These are phyloP conservation scores for Columba guinea DNA, from an alignment of 2,797 vertebrate genomes.

Conservation along the genomic window DNA sequence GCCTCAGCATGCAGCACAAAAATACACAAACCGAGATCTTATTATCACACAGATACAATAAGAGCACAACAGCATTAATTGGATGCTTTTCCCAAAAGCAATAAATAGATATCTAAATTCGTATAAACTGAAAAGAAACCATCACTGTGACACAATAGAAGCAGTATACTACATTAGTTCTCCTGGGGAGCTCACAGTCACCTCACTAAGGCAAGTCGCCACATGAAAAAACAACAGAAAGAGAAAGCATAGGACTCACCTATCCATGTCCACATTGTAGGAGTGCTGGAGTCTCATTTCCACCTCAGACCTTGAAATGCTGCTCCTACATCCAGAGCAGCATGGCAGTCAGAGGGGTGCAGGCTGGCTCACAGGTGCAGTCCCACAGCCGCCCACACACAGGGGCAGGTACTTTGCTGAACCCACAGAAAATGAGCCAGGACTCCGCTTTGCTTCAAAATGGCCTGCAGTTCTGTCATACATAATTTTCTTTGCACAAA, in stretches of 20 bases:
- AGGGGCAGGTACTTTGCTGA: neutral
- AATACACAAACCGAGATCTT: neutral
- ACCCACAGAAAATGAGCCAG: neutral
- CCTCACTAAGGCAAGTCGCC: neutral
- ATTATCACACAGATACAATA: neutral
- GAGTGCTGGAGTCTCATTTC: accelerated
- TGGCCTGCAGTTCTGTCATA: neutral
- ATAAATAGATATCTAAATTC: neutral
- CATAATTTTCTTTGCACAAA: too few relatives aligned
- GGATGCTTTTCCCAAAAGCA: neutral
- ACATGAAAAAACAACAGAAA: neutral
- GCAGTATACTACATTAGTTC: accelerated
- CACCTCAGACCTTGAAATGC: neutral
- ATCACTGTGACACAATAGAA: neutral
- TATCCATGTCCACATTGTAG: accelerated
- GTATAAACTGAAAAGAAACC: neutral
- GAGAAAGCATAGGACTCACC: neutral
- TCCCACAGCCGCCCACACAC: accelerated
- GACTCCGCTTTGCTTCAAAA: neutral
- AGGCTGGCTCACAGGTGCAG: accelerated
- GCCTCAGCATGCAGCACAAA: neutral
- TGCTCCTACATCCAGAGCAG: neutral
- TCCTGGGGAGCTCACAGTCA: neutral
- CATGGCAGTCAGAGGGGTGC: too few relatives aligned
- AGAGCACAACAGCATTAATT: neutral